Percentiles rank a stretch among this genome's conserved stretches.
phyloP scores from a whole-genome alignment of 2,888 invertebrate genomes.

The Timandra comae region DNA sequence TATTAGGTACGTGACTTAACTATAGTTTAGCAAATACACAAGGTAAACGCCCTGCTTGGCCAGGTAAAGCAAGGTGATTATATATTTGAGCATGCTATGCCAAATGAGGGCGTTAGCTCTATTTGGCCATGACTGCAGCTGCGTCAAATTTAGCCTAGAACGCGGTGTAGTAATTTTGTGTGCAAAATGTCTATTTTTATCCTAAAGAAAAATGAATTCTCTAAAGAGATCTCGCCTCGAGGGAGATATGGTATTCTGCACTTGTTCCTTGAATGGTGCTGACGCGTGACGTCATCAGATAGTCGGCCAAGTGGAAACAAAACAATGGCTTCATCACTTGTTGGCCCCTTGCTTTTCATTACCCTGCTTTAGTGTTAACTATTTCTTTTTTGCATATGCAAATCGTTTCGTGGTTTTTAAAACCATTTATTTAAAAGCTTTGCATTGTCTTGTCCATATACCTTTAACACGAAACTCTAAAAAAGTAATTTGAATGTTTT shows the following conservation, averaged over 20 bases:
- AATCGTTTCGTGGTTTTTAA: no score
- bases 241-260: conserved; percentile 30
- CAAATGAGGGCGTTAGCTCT: conserved; percentile 33
- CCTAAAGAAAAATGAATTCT: no score
- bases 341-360: conserved; percentile 27
- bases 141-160: conserved; percentile 1
- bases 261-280: conserved; percentile 54
- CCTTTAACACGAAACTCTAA: no score
- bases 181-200: no score
- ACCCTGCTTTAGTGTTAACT: no score
- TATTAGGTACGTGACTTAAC: no score
- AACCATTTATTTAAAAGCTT: no score
- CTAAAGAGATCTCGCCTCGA: conserved; percentile 17
- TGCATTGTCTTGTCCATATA: no score
- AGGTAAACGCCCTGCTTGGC: conserved; percentile 24
- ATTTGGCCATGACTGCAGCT: conserved; percentile 23
- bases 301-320: conserved; percentile 57
- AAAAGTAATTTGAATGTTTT: no score
- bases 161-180: no score
- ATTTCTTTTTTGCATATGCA: no score
- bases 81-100: conserved; percentile 31
- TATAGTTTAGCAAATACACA: conserved; percentile 20
- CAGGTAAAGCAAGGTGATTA: conserved; percentile 22
- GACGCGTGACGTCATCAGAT: conserved; percentile 64
- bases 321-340: conserved; percentile 47